phyloP scores from a whole-genome alignment of 2,113 vertebrate species.

The Pitta sordida region DNA sequence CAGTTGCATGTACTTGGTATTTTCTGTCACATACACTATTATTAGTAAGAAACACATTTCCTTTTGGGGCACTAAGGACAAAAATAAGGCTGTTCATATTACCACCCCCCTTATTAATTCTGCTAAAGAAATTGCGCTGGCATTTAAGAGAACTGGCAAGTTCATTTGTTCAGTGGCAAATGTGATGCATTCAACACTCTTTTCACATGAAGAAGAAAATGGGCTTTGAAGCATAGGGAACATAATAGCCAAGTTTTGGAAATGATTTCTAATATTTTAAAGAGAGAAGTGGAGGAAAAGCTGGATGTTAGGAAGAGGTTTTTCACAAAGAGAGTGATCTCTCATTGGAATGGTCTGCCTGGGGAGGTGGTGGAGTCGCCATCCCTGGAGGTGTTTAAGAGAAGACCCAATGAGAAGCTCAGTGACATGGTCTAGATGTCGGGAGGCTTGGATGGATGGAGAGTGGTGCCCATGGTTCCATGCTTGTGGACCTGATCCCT shows the following conservation, averaged over 20 bases:
- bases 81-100: constrained; percentile 73
- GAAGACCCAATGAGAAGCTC: too few species aligned
- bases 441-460: too few species aligned
- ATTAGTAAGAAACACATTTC: constrained; percentile 74
- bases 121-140: constrained; percentile 47
- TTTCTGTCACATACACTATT: constrained; percentile 68
- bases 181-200: constrained; percentile 36
- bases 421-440: too few species aligned
- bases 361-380: too few species aligned
- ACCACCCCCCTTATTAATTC: constrained; percentile 57
- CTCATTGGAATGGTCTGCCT: too few species aligned
- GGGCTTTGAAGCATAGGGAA: background rate
- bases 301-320: too few species aligned
- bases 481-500: too few species aligned
- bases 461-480: too few species aligned
- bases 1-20: constrained; percentile 61
- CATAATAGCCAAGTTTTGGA: background rate
- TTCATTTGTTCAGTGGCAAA: constrained; percentile 46
- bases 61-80: constrained; percentile 68
- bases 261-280: constrained; percentile 44
- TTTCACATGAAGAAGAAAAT: constrained; percentile 46
- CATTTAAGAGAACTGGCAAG: constrained; percentile 59
- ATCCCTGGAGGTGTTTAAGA: too few species aligned
- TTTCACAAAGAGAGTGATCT: too few species aligned
- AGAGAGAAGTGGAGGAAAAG: background rate